Base-by-base conservation (phyloP, 2,888 invertebrate species). In the Ormyrus thymus region DNA sequence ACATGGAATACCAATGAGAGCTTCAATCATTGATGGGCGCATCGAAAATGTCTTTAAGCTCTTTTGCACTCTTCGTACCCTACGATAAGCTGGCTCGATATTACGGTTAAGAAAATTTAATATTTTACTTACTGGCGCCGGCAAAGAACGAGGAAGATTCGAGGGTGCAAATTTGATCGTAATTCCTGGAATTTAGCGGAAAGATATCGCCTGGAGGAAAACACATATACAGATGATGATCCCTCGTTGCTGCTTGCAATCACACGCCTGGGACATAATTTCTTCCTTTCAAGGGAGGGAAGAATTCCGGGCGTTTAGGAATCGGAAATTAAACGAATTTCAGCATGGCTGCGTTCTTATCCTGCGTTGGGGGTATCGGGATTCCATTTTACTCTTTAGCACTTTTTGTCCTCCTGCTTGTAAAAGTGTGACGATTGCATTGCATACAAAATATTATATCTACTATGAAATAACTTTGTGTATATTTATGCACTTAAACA, bases 271-370 rank as follows among this genome's bases (percentile, higher is more conserved):
- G 43, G 53, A 53, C 53, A 53, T 72, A 45, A 72, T 53, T 62
- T 72, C 29, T 62, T 62, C 53, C 45, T 71, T 43, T 70, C 7
- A 7, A 6, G 46, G 1, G 58, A 59, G 70, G 59, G 62, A 53
- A 53, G 71, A 53, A 10, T 53, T 62, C 11, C 13, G 15, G 11
- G 50, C 58, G 15, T 56, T 74, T 74, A 64, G 56, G 65, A 56
- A 72, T 62, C 43, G 65, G 10, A 50, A 58, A 48, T 65, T 50
- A 58, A 74, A 64, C 64, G 73, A 73, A 65, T 74, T 74, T 65
- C 48, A 53, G 55, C 48, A 11, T 53, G 62, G 9, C 29, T 43
- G 72, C 51, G 43, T 62, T 10, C 43, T 72, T 62, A 72, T 72
- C 15, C 10, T 29, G 3, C 11, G 13, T 9, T 8, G 50, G 48